Evolutionary conservation across 2,113 vertebrate genomes (phyloP).

Genomic region (Tympanuchus pallidicinctus): DNA sequence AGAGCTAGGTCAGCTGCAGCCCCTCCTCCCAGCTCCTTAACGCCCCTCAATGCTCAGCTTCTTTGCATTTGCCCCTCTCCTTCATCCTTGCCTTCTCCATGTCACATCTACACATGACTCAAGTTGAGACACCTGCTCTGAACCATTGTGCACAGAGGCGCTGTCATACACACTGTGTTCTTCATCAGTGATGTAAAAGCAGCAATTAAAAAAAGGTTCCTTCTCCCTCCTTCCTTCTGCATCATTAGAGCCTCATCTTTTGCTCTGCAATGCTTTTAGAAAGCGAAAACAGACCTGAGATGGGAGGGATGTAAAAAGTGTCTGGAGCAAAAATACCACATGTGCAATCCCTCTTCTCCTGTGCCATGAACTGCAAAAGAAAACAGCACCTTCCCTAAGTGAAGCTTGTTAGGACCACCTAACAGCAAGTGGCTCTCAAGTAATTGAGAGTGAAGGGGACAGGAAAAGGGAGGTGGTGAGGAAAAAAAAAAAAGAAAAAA

Average conservation of each 20-base stretch:
- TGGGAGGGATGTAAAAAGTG: background rate
- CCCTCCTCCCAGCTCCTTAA: background rate
- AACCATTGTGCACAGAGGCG: background rate
- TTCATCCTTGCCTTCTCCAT: background rate
- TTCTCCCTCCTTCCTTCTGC: background rate
- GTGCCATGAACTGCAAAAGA: background rate
- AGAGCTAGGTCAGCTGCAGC: background rate
- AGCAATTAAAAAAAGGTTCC: background rate
- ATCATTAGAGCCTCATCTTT: background rate
- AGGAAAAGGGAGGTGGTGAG: background rate
- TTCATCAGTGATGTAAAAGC: background rate
- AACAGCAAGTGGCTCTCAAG: background rate
- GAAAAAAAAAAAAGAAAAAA: background rate
- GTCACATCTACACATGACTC: background rate
- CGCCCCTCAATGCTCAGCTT: background rate
- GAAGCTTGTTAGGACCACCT: background rate
- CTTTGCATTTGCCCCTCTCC: background rate
- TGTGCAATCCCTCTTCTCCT: background rate
- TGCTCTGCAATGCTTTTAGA: background rate
- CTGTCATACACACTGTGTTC: background rate
- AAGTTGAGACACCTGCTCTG: background rate
- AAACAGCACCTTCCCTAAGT: slow-evolving; percentile 35
- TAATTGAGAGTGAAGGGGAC: background rate
- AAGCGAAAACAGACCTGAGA: slow-evolving; percentile 26
- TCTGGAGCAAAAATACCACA: slow-evolving; percentile 4